These are phyloP conservation scores for Saguinus midas DNA, from an alignment of 2,113 vertebrate genomes.

Conservation along the genomic window DNA sequence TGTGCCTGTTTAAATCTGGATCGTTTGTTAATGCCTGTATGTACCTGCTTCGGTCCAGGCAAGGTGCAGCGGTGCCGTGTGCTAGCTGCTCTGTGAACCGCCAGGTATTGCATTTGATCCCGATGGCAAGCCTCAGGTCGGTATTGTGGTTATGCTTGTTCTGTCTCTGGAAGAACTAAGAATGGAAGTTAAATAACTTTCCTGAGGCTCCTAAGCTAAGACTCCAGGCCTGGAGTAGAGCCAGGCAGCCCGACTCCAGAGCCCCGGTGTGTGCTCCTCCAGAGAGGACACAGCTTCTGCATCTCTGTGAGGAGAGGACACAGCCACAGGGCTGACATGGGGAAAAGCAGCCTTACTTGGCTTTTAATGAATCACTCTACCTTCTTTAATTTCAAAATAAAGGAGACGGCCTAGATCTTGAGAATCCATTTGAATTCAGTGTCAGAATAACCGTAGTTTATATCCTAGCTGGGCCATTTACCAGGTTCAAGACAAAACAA, in stretches of 20 bases:
- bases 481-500: not conserved
- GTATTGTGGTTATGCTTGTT: too few species aligned
- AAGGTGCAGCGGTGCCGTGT: rapidly evolving
- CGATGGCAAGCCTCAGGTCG: rapidly evolving
- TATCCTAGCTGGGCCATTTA: not conserved
- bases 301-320: not conserved
- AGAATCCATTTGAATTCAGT: not conserved
- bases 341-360: not conserved
- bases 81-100: not conserved
- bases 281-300: not conserved
- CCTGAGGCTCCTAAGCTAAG: not conserved
- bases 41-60: too few species aligned
- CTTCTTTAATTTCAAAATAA: not conserved
- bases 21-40: not conserved
- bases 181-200: not conserved
- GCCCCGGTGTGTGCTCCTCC: rapidly evolving
- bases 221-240: not conserved
- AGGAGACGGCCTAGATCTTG: not conserved
- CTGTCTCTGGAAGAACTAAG: not conserved
- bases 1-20: too few species aligned
- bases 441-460: not conserved
- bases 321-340: rapidly evolving
- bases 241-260: too few species aligned
- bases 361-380: not conserved
- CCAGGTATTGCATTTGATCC: too few species aligned